A percentile compares a stretch with the other conserved stretches of the same genome.
phyloP scores from a whole-genome alignment of 1,140 invertebrate species.

The Hypsibius dujardini region DNA sequence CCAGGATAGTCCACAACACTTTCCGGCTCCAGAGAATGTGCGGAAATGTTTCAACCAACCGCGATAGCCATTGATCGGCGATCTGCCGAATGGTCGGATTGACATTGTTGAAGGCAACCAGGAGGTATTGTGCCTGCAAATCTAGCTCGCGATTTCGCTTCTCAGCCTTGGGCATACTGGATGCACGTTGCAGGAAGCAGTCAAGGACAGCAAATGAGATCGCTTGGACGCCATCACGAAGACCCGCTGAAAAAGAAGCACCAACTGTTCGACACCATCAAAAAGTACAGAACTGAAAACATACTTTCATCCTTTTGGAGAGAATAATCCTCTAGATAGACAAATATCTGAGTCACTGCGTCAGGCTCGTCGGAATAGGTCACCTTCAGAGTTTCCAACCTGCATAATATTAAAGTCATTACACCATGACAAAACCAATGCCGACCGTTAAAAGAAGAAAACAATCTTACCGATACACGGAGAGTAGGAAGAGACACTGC shows the following conservation, averaged over 20 bases:
- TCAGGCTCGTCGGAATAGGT: conserved; percentile 18
- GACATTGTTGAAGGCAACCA: conserved; percentile 92
- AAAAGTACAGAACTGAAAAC: conserved; percentile 46
- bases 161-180: conserved; percentile 39
- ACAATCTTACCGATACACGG: conserved; percentile 59
- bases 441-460: neutral
- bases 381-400: conserved; percentile 66
- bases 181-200: neutral
- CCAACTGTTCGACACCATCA: neutral
- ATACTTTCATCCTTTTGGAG: conserved; percentile 88
- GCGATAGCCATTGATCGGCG: conserved; percentile 79
- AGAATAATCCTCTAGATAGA: conserved; percentile 80
- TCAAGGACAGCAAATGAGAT: conserved; percentile 1
- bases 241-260: conserved; percentile 36
- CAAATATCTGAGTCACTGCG: conserved; percentile 55
- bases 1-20: conserved; percentile 88
- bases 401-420: conserved; percentile 19
- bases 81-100: conserved; percentile 80
- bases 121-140: conserved; percentile 72
- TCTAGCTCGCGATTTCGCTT: conserved; percentile 72
- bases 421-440: neutral
- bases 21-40: conserved; percentile 53
- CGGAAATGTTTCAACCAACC: conserved; percentile 67
- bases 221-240: conserved; percentile 27
- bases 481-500: conserved; percentile 85